phyloP scores from a whole-genome alignment of 2,113 vertebrate species.

The Agapornis roseicollis region DNA sequence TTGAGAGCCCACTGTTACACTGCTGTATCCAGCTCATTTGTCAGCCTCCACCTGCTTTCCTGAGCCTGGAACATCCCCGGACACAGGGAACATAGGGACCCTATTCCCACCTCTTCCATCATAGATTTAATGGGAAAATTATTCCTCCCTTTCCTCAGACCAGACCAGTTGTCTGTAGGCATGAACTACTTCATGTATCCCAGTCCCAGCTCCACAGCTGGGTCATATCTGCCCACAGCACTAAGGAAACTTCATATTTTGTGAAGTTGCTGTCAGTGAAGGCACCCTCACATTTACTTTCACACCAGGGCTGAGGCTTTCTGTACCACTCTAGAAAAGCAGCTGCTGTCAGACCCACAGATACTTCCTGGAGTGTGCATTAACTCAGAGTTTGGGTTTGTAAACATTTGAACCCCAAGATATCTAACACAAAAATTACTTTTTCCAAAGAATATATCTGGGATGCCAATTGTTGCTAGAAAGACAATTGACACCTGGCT shows the following conservation, averaged over 20 bases:
- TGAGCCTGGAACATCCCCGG: background rate
- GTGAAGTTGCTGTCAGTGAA: background rate
- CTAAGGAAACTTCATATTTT: background rate
- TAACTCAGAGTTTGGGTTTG: background rate
- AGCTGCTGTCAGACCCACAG: background rate
- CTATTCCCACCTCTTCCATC: background rate
- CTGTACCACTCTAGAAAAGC: background rate
- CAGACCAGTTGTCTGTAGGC: background rate
- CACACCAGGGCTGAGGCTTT: background rate
- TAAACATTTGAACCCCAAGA: background rate
- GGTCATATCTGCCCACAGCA: background rate
- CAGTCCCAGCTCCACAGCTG: background rate
- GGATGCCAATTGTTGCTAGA: background rate
- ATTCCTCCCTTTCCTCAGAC: background rate
- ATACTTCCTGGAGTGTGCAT: no score
- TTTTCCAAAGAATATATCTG: background rate
- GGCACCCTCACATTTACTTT: background rate
- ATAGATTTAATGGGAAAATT: background rate
- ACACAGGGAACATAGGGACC: background rate
- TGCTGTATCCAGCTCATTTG: background rate
- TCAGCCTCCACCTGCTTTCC: background rate
- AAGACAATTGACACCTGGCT: background rate
- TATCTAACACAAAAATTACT: background rate
- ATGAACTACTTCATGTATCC: background rate
- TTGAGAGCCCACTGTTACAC: background rate